Evolutionary conservation across 2,888 invertebrate species (phyloP).

Genomic region (Omphaloscelis lunosa): DNA sequence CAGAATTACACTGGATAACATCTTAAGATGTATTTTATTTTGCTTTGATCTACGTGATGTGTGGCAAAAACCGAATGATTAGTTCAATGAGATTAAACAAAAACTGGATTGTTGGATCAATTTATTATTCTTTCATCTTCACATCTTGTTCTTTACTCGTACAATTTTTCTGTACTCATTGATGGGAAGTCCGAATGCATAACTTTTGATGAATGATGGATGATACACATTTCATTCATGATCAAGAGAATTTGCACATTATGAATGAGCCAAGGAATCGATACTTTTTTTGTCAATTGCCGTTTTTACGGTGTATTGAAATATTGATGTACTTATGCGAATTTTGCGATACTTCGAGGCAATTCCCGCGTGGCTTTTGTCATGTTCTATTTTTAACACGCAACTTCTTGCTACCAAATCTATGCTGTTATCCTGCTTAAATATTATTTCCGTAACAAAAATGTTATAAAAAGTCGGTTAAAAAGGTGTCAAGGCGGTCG

Average conservation of each 20-base stretch:
- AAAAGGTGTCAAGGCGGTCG: conserved; percentile 41
- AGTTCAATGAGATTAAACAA: conserved; percentile 51
- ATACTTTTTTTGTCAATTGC: background rate
- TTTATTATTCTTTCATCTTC: conserved; percentile 44
- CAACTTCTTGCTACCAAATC: background rate
- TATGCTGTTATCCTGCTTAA: conserved; percentile 10
- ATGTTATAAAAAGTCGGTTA: conserved; percentile 17
- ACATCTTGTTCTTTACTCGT: conserved; percentile 26
- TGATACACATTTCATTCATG: conserved; percentile 40
- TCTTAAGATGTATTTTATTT: conserved; percentile 56
- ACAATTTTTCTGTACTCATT: conserved; percentile 23
- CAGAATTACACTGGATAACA: conserved; percentile 52
- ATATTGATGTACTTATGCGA: conserved; percentile 8
- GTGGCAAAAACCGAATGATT: conserved; percentile 46
- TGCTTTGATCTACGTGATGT: conserved; percentile 58
- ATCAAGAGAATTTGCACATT: conserved; percentile 14
- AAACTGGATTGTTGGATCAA: conserved; percentile 42
- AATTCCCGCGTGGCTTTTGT: conserved; percentile 20
- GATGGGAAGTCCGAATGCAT: background rate
- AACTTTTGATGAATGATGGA: conserved; percentile 29
- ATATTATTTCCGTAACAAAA: conserved; percentile 15
- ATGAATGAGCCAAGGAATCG: conserved; percentile 13
- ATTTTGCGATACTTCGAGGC: conserved; percentile 5
- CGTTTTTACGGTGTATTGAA: background rate
- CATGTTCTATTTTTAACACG: background rate